A percentile compares a stretch with the other conserved stretches of the same genome.
These are phyloP conservation scores for Congeria kusceri DNA, from an alignment of 2,888 invertebrate species.

Conservation along the genomic window DNA sequence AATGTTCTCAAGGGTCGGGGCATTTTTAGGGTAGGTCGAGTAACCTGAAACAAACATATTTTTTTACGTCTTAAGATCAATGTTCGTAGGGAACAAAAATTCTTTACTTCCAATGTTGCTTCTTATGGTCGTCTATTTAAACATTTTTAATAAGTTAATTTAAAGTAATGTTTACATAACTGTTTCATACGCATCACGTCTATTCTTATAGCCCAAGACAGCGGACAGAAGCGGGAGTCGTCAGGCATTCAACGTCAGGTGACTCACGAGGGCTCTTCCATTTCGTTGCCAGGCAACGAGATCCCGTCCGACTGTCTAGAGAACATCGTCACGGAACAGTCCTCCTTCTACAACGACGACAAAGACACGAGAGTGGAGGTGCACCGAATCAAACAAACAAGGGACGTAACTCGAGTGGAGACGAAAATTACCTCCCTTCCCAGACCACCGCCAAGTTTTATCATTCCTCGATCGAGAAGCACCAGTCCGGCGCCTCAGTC, in stretches of 20 bases:
- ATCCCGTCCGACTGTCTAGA: conserved; percentile 57
- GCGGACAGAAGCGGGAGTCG: too few relatives aligned
- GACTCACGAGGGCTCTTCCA: conserved; percentile 49
- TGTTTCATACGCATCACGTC: too few relatives aligned
- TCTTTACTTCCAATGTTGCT: too few relatives aligned
- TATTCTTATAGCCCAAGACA: too few relatives aligned
- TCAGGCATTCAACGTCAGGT: conserved; percentile 28
- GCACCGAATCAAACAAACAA: conserved; percentile 40
- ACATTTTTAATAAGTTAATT: too few relatives aligned
- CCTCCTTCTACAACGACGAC: conserved; percentile 50
- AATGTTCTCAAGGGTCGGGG: too few relatives aligned
- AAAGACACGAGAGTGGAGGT: conserved; percentile 50
- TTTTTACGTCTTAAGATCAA: too few relatives aligned
- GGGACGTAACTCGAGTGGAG: conserved; percentile 56
- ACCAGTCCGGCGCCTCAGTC: conserved; percentile 43
- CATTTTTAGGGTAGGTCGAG: too few relatives aligned
- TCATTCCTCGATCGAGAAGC: conserved; percentile 75
- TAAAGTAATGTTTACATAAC: too few relatives aligned
- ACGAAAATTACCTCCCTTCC: conserved; percentile 69
- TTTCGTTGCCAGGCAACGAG: conserved; percentile 25
- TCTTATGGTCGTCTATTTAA: too few relatives aligned
- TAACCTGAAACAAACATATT: too few relatives aligned
- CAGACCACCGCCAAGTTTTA: conserved; percentile 81
- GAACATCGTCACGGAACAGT: conserved; percentile 60
- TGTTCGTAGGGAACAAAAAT: too few relatives aligned